Conservation (phyloP, 2,113 vertebrate genomes). For the Lycaon pictus region DNA sequence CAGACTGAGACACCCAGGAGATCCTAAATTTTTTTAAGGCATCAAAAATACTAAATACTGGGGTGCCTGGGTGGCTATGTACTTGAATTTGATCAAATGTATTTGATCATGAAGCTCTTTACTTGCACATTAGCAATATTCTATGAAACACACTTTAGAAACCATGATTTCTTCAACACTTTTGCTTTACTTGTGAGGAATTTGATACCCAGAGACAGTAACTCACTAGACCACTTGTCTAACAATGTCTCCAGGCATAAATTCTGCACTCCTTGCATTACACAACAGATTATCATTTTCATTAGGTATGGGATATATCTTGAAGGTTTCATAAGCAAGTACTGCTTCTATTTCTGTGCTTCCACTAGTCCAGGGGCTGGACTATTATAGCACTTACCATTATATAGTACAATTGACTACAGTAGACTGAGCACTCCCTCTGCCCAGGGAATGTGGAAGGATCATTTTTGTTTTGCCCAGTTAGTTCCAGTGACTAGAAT, state of each 20-base stretch:
- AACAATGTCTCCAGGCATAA: neutral
- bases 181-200: neutral
- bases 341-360: constrained; percentile 5
- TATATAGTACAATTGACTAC: neutral
- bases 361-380: neutral
- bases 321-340: constrained; percentile 5
- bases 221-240: constrained; percentile 9
- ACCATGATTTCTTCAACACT: neutral
- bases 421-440: neutral
- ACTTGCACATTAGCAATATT: neutral
- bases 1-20: no score
- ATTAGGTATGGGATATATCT: neutral
- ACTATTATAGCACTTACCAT: neutral
- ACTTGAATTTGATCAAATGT: neutral
- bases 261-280: neutral
- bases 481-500: constrained; percentile 9
- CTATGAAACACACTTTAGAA: neutral
- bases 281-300: constrained; percentile 8
- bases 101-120: neutral
- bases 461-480: neutral
- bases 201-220: neutral
- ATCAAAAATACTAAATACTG: no score
- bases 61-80: no score
- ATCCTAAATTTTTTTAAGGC: no score
- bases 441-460: neutral